Evolutionary conservation across 2,797 vertebrate genomes (phyloP).

Genomic region (Fistularia tabacaria): DNA sequence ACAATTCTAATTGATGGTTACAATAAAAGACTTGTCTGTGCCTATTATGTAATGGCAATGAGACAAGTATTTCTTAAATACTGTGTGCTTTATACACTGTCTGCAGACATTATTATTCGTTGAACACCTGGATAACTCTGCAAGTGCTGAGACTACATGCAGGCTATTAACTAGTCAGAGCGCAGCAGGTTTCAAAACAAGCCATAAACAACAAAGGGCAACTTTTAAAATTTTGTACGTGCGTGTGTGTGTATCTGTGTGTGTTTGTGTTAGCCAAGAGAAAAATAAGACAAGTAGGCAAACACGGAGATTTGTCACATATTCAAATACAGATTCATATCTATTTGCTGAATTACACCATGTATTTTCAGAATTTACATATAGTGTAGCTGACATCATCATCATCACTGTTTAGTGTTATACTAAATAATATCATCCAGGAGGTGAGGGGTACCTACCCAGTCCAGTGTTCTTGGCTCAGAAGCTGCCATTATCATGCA

Average conservation of each 20-base stretch:
- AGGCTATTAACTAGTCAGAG: slow-evolving; percentile 54
- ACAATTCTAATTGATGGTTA: slow-evolving; percentile 37
- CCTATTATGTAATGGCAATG: slow-evolving; percentile 35
- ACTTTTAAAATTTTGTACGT: slow-evolving; percentile 25
- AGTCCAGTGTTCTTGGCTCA: slow-evolving; percentile 92
- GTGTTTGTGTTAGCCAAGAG: slow-evolving; percentile 15
- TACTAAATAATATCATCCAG: slow-evolving; percentile 92
- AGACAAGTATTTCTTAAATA: slow-evolving; percentile 52
- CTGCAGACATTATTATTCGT: slow-evolving; percentile 47
- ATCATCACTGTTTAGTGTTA: slow-evolving; percentile 45
- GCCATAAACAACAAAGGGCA: slow-evolving; percentile 47
- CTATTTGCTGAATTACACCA: slow-evolving; percentile 43
- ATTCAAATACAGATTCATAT: slow-evolving; percentile 33
- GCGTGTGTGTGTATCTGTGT: slow-evolving; percentile 18
- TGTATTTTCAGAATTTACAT: slow-evolving; percentile 68
- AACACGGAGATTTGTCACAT: slow-evolving; percentile 28
- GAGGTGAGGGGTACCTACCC: slow-evolving; percentile 93
- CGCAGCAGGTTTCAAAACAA: slow-evolving; percentile 61
- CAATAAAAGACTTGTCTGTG: slow-evolving; percentile 34
- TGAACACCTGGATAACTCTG: slow-evolving; percentile 55
- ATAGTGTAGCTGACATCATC: slow-evolving; percentile 61
- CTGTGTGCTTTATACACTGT: slow-evolving; percentile 64
- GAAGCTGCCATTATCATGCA: slow-evolving; percentile 99
- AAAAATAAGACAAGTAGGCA: slow-evolving; percentile 26
- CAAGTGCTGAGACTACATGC: slow-evolving; percentile 66